A percentile compares a stretch with the other conserved stretches of the same genome.
Evolutionary conservation across 2,113 vertebrate genomes (phyloP).

Genomic region (Leptobrachium leishanense): DNA sequence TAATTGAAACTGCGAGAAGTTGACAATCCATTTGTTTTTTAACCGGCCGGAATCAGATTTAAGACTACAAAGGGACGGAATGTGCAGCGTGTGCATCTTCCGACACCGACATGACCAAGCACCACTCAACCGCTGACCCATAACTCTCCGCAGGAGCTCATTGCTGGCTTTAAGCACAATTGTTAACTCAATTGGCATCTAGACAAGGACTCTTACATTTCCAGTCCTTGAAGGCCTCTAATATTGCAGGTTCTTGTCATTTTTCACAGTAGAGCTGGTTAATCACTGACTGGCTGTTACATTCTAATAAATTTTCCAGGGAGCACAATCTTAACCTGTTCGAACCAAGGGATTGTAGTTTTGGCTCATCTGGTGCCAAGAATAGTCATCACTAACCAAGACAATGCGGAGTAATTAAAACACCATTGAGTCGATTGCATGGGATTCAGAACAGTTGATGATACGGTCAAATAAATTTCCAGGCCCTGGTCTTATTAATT

Average conservation of each 20-base stretch:
- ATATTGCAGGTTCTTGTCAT: not conserved
- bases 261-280: too few relatives aligned
- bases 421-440: too few relatives aligned
- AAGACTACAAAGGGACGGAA: not conserved
- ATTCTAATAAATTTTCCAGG: too few relatives aligned
- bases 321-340: too few relatives aligned
- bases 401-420: too few relatives aligned
- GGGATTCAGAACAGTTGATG: too few relatives aligned
- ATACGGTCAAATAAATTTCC: too few relatives aligned
- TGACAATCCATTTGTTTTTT: conserved; percentile 33
- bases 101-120: not conserved
- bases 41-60: conserved; percentile 26
- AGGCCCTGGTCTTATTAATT: too few relatives aligned
- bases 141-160: not conserved
- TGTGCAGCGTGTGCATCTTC: not conserved
- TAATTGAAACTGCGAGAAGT: conserved; percentile 6
- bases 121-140: not conserved
- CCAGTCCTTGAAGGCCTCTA: not conserved
- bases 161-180: not conserved
- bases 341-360: too few relatives aligned
- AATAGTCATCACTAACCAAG: too few relatives aligned
- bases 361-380: too few relatives aligned
- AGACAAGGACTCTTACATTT: not conserved
- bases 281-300: too few relatives aligned
- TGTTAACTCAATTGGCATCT: not conserved